Evolutionary conservation across 2,888 invertebrate genomes (phyloP), one percentile per base, ranked within the genome.

Genomic region (Cartodere bifasciata): DNA sequence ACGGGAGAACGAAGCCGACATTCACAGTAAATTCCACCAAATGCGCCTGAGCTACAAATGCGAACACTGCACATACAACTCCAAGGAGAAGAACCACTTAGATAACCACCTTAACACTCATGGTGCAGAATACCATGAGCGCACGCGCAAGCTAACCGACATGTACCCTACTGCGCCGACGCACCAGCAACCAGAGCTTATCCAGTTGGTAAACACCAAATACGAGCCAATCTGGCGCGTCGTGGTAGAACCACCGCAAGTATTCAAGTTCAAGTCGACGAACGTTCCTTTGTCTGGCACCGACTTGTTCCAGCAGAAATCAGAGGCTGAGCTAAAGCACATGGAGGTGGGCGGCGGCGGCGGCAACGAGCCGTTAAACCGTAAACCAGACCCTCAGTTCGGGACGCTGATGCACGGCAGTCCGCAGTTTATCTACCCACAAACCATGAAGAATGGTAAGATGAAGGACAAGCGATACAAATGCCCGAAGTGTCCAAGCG

Each of bases 401-500:
- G 75, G 74, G 3, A 67, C 69, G 36, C 56, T 72, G 17, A 77
- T 77, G 70, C 72, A 75, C 38, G 82, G 81, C 3, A 81, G 78
- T 57, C 81, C 81, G 1, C 75, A 78, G 42, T 82, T 82, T 46
- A 71, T 75, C 30, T 82, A 82, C 49, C 81, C 80, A 2, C 77
- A 77, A 1, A 77, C 74, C 41, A 50, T 80, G 34, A 77, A 79
- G 54, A 81, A 81, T 49, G 82, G 81, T 1, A 66, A 75, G 3
- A 63, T 76, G 47, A 80, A 78, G 52, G 78, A 80, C 50, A 82
- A 81, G 51, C 68, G 80, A 3, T 83, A 82, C 58, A 82, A 83
- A 56, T 85, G 85, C 54, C 75, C 76, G 46, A 83, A 84, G 58
- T 87, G 87, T 52, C 87, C 88, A 0, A 85, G 85, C 24, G 83